Evolutionary conservation across 2,797 vertebrate species (phyloP), one percentile per base, ranked within the genome.

Genomic region (Pampus argenteus): DNA sequence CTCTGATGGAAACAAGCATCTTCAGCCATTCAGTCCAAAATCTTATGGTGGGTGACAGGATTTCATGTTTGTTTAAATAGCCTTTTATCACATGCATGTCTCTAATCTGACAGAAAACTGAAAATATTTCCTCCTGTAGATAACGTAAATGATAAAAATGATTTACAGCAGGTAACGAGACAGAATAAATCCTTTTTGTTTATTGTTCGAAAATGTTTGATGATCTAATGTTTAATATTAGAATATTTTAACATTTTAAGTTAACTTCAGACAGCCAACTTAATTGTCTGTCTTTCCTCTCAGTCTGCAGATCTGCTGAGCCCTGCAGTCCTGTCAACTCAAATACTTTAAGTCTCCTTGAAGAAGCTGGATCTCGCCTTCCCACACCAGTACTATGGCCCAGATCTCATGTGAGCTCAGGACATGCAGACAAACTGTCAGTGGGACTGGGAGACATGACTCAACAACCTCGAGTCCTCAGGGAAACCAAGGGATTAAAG

Each of bases 401-500:
- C 40, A 67, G 42, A 74, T 34, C 75, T 14, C 28, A 34, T 8
- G 49, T 44, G 45, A 67, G 23, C 29, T 79, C 88, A 20, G 84
- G 49, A 72, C 80, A 72, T 73, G 57, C 64, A 28, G 78, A 81
- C 20, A 78, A 88, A 66, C 71, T 61, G 11, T 64, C 80, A 8
- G 20, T 31, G 14, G 81, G 47, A 18, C 45, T 71, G n/a, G 79
- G 10, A 52, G 57, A 58, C 18, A 31, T 79, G 10, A 71, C 70
- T 25, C 77, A 79, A 28, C 81, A 73, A 20, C 29, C 69, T 48
- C 22, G 29, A 20, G 54, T 74, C 63, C 69, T 70, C 71, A 84
- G 70, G 18, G 83, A 83, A 59, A 77, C 74, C 71, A 84, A 71
- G 59, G 84, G 71, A 76, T 56, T 61, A 0, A 83, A 73, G 54